phyloP scores from a whole-genome alignment of 2,888 invertebrate genomes.

The Pristionchus maxplancki region DNA sequence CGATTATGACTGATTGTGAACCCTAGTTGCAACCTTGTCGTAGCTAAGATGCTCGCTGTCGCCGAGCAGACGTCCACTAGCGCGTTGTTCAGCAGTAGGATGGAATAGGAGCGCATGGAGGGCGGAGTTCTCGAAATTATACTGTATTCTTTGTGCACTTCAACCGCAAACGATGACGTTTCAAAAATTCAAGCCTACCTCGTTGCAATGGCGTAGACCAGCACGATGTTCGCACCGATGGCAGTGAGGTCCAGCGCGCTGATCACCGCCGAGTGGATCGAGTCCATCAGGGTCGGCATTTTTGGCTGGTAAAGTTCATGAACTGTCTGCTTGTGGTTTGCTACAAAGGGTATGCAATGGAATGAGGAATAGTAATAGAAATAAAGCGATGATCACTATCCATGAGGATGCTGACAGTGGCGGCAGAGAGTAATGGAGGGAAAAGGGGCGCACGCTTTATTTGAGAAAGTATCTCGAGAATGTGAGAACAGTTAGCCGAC shows the following conservation, averaged over 20 bases:
- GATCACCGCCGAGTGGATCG: not conserved
- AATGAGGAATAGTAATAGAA: too few species aligned
- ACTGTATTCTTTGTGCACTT: too few species aligned
- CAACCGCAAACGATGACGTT: too few species aligned
- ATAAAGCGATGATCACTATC: too few species aligned
- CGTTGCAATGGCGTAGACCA: not conserved
- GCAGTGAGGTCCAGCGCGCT: not conserved
- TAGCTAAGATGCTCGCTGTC: not conserved
- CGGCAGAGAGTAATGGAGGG: too few species aligned
- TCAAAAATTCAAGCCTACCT: not conserved
- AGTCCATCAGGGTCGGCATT: not conserved
- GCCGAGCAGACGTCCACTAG: not conserved
- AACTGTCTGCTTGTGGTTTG: not conserved
- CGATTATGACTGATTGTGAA: too few species aligned
- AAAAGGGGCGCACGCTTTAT: too few species aligned
- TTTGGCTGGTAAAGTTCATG: not conserved
- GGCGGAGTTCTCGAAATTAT: not conserved
- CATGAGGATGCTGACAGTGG: too few species aligned
- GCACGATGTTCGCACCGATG: not conserved
- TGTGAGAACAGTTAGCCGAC: too few species aligned
- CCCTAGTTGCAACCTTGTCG: too few species aligned
- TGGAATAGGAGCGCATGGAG: not conserved
- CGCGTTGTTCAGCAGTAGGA: not conserved
- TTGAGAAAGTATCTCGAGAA: too few species aligned
- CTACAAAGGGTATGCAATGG: too few species aligned